These are phyloP conservation scores for Acomys russatus DNA, from an alignment of 2,797 vertebrate genomes.

Conservation along the genomic window DNA sequence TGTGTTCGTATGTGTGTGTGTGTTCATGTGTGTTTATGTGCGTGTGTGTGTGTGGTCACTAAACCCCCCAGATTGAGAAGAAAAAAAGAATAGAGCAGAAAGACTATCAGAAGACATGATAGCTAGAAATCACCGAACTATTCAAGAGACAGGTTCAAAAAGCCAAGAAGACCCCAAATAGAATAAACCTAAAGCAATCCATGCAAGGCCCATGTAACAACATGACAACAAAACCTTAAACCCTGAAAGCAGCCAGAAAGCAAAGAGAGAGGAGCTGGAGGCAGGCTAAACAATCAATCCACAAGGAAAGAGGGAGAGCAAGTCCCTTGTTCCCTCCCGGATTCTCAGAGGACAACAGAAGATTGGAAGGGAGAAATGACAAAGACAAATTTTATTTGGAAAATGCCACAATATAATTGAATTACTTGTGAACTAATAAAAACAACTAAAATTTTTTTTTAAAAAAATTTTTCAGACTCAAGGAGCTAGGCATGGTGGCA, in stretches of 20 bases:
- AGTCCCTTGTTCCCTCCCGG: neutral
- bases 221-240: neutral
- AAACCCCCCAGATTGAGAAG: neutral
- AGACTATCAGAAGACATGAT: neutral
- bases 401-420: neutral
- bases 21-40: neutral
- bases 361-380: neutral
- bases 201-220: neutral
- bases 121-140: neutral
- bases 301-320: neutral
- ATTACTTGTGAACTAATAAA: neutral
- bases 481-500: too few species aligned
- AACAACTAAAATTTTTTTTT: neutral
- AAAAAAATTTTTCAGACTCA: neutral
- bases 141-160: neutral
- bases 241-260: neutral
- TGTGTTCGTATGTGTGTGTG: neutral
- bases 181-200: neutral
- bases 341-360: neutral
- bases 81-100: neutral
- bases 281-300: neutral
- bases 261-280: neutral
- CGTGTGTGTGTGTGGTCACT: neutral
- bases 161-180: slow-evolving; percentile 24
- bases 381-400: neutral